These are phyloP conservation scores for Sebastes glaucus DNA, from an alignment of 2,797 vertebrate genomes.

Conservation along the genomic window DNA sequence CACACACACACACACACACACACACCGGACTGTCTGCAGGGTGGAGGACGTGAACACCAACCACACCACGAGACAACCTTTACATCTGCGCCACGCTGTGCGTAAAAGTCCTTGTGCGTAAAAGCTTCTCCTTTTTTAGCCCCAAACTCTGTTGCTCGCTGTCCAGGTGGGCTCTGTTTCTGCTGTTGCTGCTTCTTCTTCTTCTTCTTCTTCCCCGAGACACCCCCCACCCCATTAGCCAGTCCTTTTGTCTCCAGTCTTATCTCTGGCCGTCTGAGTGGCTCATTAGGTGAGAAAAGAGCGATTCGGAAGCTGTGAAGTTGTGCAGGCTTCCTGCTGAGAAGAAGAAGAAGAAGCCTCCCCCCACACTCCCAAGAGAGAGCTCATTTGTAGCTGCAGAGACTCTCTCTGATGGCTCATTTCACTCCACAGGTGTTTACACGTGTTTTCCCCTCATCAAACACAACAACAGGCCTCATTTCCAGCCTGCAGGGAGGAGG, in stretches of 20 bases:
- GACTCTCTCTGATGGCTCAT: neutral
- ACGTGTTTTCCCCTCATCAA: slow-evolving; percentile 20
- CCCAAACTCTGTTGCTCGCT: neutral
- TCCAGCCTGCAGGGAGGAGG: slow-evolving; percentile 18
- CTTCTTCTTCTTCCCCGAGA: neutral
- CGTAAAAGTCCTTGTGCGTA: slow-evolving; percentile 53
- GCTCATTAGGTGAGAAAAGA: slow-evolving; percentile 67
- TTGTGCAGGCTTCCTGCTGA: slow-evolving; percentile 43
- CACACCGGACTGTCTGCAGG: neutral
- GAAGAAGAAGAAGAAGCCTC: slow-evolving; percentile 30
- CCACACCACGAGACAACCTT: neutral
- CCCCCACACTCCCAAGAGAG: neutral
- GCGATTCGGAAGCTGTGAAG: slow-evolving; percentile 57
- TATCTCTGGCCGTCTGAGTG: slow-evolving; percentile 43
- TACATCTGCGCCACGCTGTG: neutral
- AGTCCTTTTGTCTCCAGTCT: slow-evolving; percentile 52
- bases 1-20: slow-evolving; percentile 3
- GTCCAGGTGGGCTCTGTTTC: slow-evolving; percentile 5
- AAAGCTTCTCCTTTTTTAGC: neutral
- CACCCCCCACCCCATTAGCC: slow-evolving; percentile 33
- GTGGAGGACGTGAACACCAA: neutral
- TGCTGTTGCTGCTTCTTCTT: neutral
- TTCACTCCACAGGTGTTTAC: slow-evolving; percentile 46
- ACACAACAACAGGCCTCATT: neutral
- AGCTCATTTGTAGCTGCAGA: slow-evolving; percentile 23